These are phyloP conservation scores for Illadopsis cleaveri DNA, from an alignment of 2,113 vertebrate genomes.

Conservation along the genomic window DNA sequence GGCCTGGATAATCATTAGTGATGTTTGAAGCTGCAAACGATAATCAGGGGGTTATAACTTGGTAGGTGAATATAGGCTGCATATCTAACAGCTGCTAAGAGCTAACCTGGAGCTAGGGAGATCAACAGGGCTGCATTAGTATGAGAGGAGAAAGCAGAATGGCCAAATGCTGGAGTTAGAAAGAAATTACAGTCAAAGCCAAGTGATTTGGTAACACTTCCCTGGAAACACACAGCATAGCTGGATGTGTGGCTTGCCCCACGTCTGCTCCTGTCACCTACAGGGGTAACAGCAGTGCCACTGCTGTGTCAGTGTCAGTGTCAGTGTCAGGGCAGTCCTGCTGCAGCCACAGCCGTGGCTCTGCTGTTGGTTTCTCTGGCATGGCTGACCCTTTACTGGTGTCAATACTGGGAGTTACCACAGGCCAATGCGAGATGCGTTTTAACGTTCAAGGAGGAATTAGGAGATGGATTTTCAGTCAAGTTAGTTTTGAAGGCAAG, in stretches of 20 bases:
- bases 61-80: neutral
- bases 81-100: neutral
- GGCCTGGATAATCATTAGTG: neutral
- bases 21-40: neutral
- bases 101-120: neutral
- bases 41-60: neutral
- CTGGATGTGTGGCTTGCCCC: accelerated
- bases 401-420: neutral
- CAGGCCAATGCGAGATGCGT: neutral
- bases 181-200: neutral
- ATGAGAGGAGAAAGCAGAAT: neutral
- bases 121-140: neutral
- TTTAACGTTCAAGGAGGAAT: neutral
- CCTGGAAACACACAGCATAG: neutral
- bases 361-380: neutral
- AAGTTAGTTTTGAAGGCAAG: neutral
- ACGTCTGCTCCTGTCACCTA: accelerated
- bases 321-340: neutral
- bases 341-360: neutral
- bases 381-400: too few species aligned
- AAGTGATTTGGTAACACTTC: neutral
- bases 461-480: neutral
- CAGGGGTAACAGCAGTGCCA: neutral
- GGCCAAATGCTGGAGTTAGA: neutral
- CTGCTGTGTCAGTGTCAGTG: neutral